Base-by-base conservation (phyloP, 2,113 vertebrate genomes). In the Panurus biarmicus region DNA sequence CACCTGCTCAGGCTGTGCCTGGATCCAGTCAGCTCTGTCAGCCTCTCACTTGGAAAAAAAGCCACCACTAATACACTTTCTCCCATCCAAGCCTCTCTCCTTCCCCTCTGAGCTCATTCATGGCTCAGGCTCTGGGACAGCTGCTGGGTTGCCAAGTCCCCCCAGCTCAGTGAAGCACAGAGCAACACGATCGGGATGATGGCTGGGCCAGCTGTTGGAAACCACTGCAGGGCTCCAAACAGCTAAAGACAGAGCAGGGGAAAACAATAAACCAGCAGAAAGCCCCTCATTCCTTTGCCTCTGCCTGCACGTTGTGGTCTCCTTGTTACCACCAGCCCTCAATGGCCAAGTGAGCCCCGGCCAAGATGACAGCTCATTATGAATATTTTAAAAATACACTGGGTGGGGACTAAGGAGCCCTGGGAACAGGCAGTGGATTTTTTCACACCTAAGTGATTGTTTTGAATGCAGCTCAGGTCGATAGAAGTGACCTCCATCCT, bases 151-250 rank as follows among this genome's bases (percentile, higher is more conserved):
- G 97, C 97, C 96, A 97, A 97, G 86, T 82, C 70, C 83, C 81
- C 83, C 76, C 42, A 29, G 67, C 84, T 89, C 94, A 10, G 44
- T 5, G 31, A 23, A 94, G 87, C 93, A 35, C 64, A 86, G 38
- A 95, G 95, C 94, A 96, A 96, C 85, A 92, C 3, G 53, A 96
- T 79, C 61, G 0, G 87, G 95, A 87, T 58, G 90, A 96, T 94
- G 72, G 73, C 84, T 19, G 65, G 80, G 84, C 95, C 97, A 97
- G 98, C 96, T 97, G 97, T 81, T 85, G 65, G 94, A 92, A 94
- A 96, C 90, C 93, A 78, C 94, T 90, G 72, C 85, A 88, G 91
- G 56, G 51, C 93, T 95, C 89, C 96, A 96, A 97, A 95, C 92
- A 96, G 79, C 93, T 40, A 10, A 62, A 94, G 69, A 81, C 77